Conservation (phyloP, 2,888 invertebrate genomes). For the Nomada ferruginata region DNA sequence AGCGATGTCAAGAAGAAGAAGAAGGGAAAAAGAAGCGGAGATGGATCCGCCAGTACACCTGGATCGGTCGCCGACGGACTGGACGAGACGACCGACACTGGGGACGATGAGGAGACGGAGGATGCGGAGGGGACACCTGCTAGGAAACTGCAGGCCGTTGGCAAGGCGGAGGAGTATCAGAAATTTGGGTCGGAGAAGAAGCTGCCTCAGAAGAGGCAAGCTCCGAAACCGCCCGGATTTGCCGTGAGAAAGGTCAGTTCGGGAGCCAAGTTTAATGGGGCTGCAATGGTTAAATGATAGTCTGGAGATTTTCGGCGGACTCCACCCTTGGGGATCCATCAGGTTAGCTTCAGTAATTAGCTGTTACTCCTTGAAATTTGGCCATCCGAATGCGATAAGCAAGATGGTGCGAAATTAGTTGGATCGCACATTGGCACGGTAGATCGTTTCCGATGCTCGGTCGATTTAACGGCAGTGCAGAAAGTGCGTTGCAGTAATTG, state of each 20-base stretch:
- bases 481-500: too few species aligned
- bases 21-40: slow-evolving; percentile 20
- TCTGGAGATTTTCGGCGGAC: not conserved
- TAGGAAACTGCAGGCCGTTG: not conserved
- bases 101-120: slow-evolving; percentile 12
- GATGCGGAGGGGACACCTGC: slow-evolving; percentile 10
- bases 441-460: too few species aligned
- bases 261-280: not conserved
- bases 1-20: slow-evolving; percentile 79
- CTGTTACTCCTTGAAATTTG: too few species aligned
- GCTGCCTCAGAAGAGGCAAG: slow-evolving; percentile 76
- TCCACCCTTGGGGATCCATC: too few species aligned
- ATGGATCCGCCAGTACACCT: slow-evolving; percentile 11
- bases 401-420: too few species aligned
- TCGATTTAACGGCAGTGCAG: too few species aligned
- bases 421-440: too few species aligned
- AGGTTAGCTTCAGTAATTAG: too few species aligned
- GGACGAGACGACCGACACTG: slow-evolving; percentile 28
- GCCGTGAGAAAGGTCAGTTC: slow-evolving; percentile 41
- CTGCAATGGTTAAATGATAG: not conserved
- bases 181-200: slow-evolving; percentile 74
- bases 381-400: too few species aligned
- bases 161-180: slow-evolving; percentile 23
- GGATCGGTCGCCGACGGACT: slow-evolving; percentile 40
- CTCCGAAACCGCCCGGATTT: slow-evolving; percentile 74